Base-by-base conservation (phyloP, 2,113 vertebrate genomes). In the Rallus limicola region DNA sequence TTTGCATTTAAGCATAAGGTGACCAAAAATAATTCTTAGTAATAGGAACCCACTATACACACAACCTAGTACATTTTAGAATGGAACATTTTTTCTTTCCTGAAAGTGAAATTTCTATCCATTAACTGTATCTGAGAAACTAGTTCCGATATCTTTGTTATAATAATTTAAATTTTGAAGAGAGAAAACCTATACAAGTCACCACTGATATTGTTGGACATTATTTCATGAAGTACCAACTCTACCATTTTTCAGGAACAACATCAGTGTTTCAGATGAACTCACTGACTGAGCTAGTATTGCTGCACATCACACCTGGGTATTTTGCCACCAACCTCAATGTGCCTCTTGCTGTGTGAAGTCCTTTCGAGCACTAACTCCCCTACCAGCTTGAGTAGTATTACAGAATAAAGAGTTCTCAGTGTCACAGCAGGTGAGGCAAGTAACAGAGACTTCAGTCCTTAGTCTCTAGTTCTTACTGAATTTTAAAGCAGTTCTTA, bases 391-490 rank as follows among this genome's bases (percentile, higher is more conserved):
- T 80, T 87, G 78, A 91, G 87, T 69, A 83, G 38, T 85, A 87
- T 70, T 88, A 72, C 31, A 82, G 93, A 96, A 87, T 71, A 94
- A 72, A 96, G 91, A 91, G 67, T 80, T 94, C 86, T 86, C 63
- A 58, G 70, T 94, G 94, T 91, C 93, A 91, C 90, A 96, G 95
- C 93, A 94, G 93, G 94, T 90, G 90, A 91, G 59, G 91, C n/a
- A 91, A 87, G 87, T 92, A 79, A 70, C 74, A 91, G 86, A 95
- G 77, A 90, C 90, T 95, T 94, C 89, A 95, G 74, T 92, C 87
- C 78, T 72, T 55, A 62, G 58, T 65, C 24, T 91, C 78, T 60
- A 68, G 86, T 68, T 93, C 84, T 86, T 85, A 82, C 42, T 55
- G 94, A 95, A 92, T 91, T 95, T 84, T 95, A 95, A 91, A 95